These are phyloP conservation scores for Rhodinocichla rosea DNA, from an alignment of 2,113 vertebrate genomes.

Conservation along the genomic window DNA sequence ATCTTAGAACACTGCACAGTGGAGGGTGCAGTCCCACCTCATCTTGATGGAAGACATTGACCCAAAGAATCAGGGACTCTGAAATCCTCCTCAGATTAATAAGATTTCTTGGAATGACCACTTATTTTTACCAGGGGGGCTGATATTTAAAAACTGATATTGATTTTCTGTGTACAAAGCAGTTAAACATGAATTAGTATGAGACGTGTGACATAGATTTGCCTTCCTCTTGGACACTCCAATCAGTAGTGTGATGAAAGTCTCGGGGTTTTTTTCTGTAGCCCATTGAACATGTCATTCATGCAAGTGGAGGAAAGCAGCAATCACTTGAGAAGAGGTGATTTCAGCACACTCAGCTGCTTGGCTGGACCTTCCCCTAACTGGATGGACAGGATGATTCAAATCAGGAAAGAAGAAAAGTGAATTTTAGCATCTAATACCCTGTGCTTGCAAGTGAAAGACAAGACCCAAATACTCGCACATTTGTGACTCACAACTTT, in stretches of 20 bases:
- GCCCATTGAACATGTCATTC: not conserved
- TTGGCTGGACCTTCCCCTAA: not conserved
- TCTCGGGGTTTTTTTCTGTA: not conserved
- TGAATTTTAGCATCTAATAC: not conserved
- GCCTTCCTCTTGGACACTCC: not conserved
- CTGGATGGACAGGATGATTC: not conserved
- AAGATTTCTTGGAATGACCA: not conserved
- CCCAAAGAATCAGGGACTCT: not conserved
- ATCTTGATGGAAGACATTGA: not conserved
- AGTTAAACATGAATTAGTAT: not conserved
- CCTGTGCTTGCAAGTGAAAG: not conserved
- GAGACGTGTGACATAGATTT: not conserved
- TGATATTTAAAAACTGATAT: not conserved
- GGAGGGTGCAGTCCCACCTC: too few relatives aligned
- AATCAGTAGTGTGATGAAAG: not conserved
- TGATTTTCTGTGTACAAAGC: not conserved
- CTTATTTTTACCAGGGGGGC: not conserved
- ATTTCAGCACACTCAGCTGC: accelerated
- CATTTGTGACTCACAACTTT: not conserved
- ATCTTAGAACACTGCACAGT: too few relatives aligned
- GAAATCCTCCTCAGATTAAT: not conserved
- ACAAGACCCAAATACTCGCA: not conserved
- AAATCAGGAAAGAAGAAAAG: not conserved
- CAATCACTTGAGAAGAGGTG: not conserved
- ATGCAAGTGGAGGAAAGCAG: not conserved